Percentiles rank a stretch among this genome's conserved stretches.
phyloP scores from a whole-genome alignment of 2,888 invertebrate species.

The Cepaea hortensis region DNA sequence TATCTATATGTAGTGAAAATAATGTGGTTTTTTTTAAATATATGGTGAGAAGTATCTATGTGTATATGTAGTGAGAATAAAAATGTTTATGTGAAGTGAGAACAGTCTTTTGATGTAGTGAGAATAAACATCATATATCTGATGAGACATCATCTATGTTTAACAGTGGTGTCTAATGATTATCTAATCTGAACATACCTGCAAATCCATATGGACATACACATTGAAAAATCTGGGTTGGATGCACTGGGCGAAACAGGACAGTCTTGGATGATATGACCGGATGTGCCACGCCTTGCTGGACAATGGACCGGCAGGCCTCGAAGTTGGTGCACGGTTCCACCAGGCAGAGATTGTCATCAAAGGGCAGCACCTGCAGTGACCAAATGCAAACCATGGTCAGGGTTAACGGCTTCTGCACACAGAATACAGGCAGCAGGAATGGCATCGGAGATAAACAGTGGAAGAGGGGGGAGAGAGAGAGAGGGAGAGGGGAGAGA shows the following conservation, averaged over 20 bases:
- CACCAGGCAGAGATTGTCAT: conserved; percentile 95
- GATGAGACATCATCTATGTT: no score
- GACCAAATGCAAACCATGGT: not conserved
- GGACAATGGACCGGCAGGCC: conserved; percentile 91
- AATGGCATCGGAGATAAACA: no score
- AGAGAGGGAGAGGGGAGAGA: not conserved
- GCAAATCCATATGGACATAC: conserved; percentile 94
- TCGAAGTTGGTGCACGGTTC: conserved; percentile 97
- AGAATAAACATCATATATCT: no score
- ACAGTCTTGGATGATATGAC: conserved; percentile 93
- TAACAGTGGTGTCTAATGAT: no score
- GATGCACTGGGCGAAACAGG: conserved; percentile 94
- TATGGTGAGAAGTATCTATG: no score
- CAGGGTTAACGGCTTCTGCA: no score
- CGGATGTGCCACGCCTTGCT: conserved; percentile 91
- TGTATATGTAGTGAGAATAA: no score
- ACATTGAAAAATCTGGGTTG: conserved; percentile 94
- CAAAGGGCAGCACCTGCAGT: conserved; percentile 89
- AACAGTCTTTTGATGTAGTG: no score
- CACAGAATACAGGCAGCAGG: not conserved
- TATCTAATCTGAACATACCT: conserved; percentile 77
- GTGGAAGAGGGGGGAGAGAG: no score
- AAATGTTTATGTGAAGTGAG: no score
- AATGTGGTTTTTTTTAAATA: no score
- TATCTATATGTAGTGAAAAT: no score